Conservation (phyloP, 1,140 invertebrate genomes). For the Drosophila paulistorum region DNA sequence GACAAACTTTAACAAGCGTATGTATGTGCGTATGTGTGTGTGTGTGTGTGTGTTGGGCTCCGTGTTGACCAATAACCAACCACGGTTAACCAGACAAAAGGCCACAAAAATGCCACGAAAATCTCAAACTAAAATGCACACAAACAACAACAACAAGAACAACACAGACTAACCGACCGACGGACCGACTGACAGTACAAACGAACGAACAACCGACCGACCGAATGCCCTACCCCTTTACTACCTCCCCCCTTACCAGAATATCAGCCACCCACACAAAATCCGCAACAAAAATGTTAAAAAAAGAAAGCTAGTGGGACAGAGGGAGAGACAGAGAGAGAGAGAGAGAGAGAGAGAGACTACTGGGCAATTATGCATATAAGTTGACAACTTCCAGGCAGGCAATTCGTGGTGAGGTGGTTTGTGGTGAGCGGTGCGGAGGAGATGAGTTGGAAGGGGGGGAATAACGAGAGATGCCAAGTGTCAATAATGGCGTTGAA, state of each 20-base stretch:
- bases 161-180: conserved; percentile 12
- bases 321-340: conserved; percentile 22
- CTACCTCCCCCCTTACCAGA: no score
- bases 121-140: conserved; percentile 82
- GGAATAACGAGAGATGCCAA: conserved; percentile 44
- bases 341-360: conserved; percentile 52
- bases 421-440: no score
- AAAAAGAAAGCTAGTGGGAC: conserved; percentile 14
- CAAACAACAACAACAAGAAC: conserved; percentile 61
- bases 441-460: neutral
- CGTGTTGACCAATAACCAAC: conserved; percentile 81
- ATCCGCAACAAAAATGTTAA: conserved; percentile 9
- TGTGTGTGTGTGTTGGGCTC: conserved; percentile 19
- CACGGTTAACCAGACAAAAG: conserved; percentile 83
- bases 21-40: conserved; percentile 18
- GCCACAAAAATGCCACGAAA: conserved; percentile 83
- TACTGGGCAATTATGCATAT: conserved; percentile 78
- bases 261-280: neutral
- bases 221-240: conserved; percentile 22
- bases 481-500: conserved; percentile 79
- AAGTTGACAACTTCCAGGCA: conserved; percentile 73
- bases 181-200: neutral
- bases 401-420: no score
- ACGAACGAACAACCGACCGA: neutral
- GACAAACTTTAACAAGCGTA: conserved; percentile 37